Evolutionary conservation across 2,113 vertebrate species (phyloP).

Genomic region (Donacobius atricapilla): DNA sequence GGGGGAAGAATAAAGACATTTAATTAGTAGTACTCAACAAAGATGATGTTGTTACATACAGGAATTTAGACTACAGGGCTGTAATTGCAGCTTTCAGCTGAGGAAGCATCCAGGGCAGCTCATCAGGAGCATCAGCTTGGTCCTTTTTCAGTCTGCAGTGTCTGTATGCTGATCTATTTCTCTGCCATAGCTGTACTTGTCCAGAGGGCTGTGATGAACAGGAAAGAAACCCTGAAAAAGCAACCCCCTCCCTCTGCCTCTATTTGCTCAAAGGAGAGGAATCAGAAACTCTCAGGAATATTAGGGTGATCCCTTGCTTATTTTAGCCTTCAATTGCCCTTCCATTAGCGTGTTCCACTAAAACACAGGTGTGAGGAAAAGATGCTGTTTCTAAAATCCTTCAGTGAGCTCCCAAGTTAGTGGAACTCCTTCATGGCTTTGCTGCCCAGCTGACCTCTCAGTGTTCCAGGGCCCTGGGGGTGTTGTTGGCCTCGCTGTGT

Average conservation of each 20-base stretch:
- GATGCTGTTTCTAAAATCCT: not conserved
- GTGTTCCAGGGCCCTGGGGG: not conserved
- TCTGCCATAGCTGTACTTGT: not conserved
- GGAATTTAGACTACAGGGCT: not conserved
- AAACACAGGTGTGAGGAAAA: not conserved
- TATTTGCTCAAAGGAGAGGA: not conserved
- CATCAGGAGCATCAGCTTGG: not conserved
- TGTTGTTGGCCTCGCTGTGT: not conserved
- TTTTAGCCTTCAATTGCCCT: not conserved
- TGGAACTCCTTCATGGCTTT: not conserved
- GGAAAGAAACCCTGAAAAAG: not conserved
- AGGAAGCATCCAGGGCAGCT: not conserved
- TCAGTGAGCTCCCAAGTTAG: not conserved
- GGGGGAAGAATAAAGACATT: rapidly evolving
- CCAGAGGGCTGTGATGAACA: not conserved
- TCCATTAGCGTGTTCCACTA: not conserved
- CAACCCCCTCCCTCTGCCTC: not conserved
- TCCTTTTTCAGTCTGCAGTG: not conserved
- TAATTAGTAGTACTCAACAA: not conserved
- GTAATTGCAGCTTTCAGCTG: not conserved
- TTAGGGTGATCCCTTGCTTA: not conserved
- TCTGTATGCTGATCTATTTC: not conserved
- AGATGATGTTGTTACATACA: not conserved
- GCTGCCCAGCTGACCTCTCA: not conserved
- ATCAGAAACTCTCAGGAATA: not conserved